Conservation (phyloP, 2,888 invertebrate species). For the Argyresthia albistria region DNA sequence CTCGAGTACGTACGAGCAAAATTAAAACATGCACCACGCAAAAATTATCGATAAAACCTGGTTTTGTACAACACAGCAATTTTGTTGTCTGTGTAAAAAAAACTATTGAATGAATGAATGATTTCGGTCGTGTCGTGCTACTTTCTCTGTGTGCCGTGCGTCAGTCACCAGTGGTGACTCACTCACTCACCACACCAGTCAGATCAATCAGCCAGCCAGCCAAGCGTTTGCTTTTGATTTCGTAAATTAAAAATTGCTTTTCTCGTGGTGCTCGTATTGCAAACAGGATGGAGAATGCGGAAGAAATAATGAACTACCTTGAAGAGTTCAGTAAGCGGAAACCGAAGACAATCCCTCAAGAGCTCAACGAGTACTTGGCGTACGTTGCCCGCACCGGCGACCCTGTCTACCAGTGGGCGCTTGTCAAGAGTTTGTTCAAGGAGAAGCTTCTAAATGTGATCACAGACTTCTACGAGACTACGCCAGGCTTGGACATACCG, state of each 20-base stretch:
- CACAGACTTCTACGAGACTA: conserved; percentile 88
- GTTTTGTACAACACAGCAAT: too few relatives aligned
- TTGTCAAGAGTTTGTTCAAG: conserved; percentile 89
- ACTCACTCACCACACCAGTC: too few relatives aligned
- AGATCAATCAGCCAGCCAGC: too few relatives aligned
- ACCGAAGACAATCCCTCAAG: conserved; percentile 85
- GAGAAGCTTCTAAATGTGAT: conserved; percentile 90
- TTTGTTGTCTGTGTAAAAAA: too few relatives aligned
- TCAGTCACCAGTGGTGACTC: too few relatives aligned
- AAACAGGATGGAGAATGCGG: conserved; percentile 83
- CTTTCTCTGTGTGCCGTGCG: too few relatives aligned
- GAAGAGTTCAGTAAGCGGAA: conserved; percentile 87
- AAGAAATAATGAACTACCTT: conserved; percentile 86
- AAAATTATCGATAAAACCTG: too few relatives aligned
- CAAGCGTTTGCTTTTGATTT: background rate
- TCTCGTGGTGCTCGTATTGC: too few relatives aligned
- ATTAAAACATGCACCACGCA: too few relatives aligned
- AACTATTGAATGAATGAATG: too few relatives aligned
- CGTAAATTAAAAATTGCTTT: background rate
- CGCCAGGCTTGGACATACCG: conserved; percentile 83
- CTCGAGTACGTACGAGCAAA: too few relatives aligned
- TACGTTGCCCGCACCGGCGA: conserved; percentile 96
- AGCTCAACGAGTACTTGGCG: conserved; percentile 90
- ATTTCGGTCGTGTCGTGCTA: too few relatives aligned
- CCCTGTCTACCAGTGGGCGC: conserved; percentile 93